These are phyloP conservation scores for Malaclemys terrapin DNA, from an alignment of 2,113 vertebrate genomes.

Conservation along the genomic window DNA sequence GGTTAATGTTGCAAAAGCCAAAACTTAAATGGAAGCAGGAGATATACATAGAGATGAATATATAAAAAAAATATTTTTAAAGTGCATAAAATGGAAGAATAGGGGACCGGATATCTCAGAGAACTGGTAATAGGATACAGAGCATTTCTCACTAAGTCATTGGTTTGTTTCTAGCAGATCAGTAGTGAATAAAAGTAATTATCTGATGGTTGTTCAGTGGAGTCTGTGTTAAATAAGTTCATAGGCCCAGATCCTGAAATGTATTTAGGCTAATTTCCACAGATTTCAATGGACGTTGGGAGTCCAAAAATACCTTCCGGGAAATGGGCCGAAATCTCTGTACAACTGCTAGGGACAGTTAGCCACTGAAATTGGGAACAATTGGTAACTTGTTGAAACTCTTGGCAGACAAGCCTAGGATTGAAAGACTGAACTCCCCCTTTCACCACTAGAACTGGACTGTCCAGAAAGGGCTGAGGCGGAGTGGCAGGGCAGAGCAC, in stretches of 20 bases:
- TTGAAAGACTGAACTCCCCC: neutral
- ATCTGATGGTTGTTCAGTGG: conserved; percentile 16
- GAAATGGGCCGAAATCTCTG: neutral
- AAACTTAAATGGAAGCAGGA: neutral
- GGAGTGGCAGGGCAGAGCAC: neutral
- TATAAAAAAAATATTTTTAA: neutral
- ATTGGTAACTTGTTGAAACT: neutral
- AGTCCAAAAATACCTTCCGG: neutral
- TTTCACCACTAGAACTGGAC: neutral
- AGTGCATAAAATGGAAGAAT: neutral
- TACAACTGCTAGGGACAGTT: neutral
- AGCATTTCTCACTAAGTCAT: conserved; percentile 8
- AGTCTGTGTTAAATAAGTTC: neutral
- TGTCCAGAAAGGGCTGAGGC: neutral
- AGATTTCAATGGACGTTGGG: neutral
- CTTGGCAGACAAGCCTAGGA: neutral
- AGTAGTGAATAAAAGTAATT: conserved; percentile 34
- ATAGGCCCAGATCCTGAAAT: neutral
- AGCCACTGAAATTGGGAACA: neutral
- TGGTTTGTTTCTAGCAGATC: conserved; percentile 39
- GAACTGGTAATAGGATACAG: conserved; percentile 1
- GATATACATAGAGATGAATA: neutral
- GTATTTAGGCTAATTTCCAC: neutral
- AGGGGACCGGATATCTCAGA: neutral
- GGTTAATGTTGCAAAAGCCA: neutral